Evolutionary conservation across 2,888 invertebrate genomes (phyloP).

Genomic region (Biston stratarius): DNA sequence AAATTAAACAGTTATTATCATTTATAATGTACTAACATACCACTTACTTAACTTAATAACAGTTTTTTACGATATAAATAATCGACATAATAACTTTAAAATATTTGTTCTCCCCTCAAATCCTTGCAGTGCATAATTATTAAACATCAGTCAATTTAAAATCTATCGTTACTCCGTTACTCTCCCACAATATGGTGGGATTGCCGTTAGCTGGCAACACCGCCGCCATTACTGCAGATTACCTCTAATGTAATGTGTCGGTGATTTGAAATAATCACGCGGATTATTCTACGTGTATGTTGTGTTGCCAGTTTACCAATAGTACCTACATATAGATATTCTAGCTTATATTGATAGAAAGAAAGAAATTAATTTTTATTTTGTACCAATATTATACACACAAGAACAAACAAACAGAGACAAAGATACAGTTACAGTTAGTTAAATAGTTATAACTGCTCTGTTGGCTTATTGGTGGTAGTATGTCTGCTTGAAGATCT

Average conservation of each 20-base stretch:
- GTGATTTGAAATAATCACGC: conserved; percentile 84
- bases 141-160: conserved; percentile 43
- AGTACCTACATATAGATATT: conserved; percentile 44
- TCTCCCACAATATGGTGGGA: conserved; percentile 60
- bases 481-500: too few species aligned
- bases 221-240: conserved; percentile 79
- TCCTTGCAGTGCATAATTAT: conserved; percentile 28
- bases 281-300: conserved; percentile 66
- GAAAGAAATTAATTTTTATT: too few species aligned
- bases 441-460: too few species aligned
- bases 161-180: conserved; percentile 49
- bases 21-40: neutral
- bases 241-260: conserved; percentile 82
- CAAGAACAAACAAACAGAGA: too few species aligned
- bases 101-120: too few species aligned
- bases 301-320: conserved; percentile 75
- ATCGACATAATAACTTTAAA: too few species aligned
- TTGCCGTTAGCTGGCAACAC: conserved; percentile 67
- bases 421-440: too few species aligned
- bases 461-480: too few species aligned
- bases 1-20: conserved; percentile 1
- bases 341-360: too few species aligned
- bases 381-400: too few species aligned
- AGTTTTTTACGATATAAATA: too few species aligned
- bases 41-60: neutral